Conservation (phyloP, 2,113 vertebrate genomes). For the Saccopteryx leptura region DNA sequence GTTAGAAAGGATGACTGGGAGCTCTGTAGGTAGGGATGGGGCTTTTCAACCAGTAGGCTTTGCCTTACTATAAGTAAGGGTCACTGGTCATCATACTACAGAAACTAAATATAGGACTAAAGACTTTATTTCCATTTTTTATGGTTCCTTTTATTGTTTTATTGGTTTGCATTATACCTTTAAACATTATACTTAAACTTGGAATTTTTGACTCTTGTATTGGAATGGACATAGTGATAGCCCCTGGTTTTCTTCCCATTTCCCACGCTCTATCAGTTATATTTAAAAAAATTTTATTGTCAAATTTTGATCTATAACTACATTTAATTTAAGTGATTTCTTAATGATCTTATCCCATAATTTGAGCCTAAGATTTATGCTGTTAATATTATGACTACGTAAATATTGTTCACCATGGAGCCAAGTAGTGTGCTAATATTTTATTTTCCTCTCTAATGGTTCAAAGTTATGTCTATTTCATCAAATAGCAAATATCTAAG, state of each 20-base stretch:
- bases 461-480: constrained; percentile 9
- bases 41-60: not conserved
- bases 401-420: constrained; percentile 31
- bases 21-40: not conserved
- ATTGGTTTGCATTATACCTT: constrained; percentile 34
- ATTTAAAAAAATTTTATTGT: not conserved
- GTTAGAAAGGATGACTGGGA: not conserved
- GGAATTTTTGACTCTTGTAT: not conserved
- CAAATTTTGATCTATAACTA: constrained; percentile 16
- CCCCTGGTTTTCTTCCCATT: not conserved
- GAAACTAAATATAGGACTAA: not conserved
- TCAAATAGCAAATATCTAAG: constrained; percentile 7
- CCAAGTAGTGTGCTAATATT: not conserved
- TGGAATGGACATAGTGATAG: not conserved
- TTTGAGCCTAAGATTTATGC: constrained; percentile 11
- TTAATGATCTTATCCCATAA: not conserved
- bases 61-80: not conserved
- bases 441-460: not conserved
- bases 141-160: not conserved
- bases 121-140: not conserved
- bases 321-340: constrained; percentile 2
- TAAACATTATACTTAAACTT: constrained; percentile 11
- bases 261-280: not conserved
- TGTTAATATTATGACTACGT: not conserved
- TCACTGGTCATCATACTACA: not conserved